Base-by-base conservation (phyloP, 2,888 invertebrate species). In the Nomada flava region DNA sequence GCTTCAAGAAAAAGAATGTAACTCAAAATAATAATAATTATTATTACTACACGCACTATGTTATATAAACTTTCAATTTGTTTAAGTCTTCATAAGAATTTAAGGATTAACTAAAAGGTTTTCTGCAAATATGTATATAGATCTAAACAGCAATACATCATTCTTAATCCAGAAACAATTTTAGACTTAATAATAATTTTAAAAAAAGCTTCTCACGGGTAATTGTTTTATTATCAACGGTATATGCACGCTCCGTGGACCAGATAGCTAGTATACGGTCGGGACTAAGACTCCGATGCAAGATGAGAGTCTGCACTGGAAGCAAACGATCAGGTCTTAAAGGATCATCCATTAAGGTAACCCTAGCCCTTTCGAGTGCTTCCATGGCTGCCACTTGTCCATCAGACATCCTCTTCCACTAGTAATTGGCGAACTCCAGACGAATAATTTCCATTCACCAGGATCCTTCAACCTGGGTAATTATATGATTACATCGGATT, bases 311-410 rank as follows among this genome's bases (percentile, higher is more conserved):
- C 63, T 47, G 47, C 47, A 55, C 65, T 78, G 50, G 42, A 70
- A 82, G 76, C 68, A 50, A 80, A 50, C 76, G 75, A 87, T 79
- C 77, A 63, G 15, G 52, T 36, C 77, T 69, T 62, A 76, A 76
- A 80, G 75, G 80, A 80, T 80, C 82, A 65, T 57, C 81, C 84
- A 86, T 87, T 87, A 87, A 83, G 74, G 83, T 85, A 83, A 87
- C 83, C 77, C 79, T 83, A 80, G 79, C 75, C 70, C 70, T 76
- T 63, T 86, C 79, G 77, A 86, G 78, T 76, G 70, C 63, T 67
- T 42, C 44, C 73, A 57, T 60, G 52, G 36, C 53, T 82, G 69
- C 62, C 20, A 71, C 26, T 75, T 53, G 63, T 52, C 57, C 72
- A 23, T 64, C 73, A 71, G 65, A 75, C 79, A 53, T 70, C 79